Conservation (phyloP, 1,140 invertebrate species). For the Apis mellifera region DNA sequence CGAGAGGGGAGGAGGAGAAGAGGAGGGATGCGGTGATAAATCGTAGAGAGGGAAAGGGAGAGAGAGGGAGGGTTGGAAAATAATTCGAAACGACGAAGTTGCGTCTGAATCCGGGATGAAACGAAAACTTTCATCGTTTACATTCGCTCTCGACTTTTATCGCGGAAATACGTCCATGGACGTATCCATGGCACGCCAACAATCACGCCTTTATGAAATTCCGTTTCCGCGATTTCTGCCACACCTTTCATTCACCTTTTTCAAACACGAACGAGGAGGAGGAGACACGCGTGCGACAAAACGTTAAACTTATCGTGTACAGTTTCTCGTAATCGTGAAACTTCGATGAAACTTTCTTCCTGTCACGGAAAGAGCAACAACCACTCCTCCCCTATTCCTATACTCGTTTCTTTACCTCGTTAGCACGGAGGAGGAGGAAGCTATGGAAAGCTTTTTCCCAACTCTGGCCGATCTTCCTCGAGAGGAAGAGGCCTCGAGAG, state of each 20-base stretch:
- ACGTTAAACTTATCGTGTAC: constrained; percentile 9
- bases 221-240: constrained; percentile 25
- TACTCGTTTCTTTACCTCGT: background rate
- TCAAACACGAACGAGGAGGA: background rate
- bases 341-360: constrained; percentile 4
- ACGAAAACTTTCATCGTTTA: constrained; percentile 46
- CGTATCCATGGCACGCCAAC: background rate
- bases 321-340: constrained; percentile 32
- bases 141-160: constrained; percentile 42
- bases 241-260: background rate
- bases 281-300: background rate
- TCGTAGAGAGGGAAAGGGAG: no score
- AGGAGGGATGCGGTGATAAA: background rate
- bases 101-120: constrained; percentile 34
- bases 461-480: background rate
- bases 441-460: no score
- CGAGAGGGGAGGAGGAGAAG: background rate
- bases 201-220: constrained; percentile 37
- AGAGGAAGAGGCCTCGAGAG: no score
- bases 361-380: constrained; percentile 10
- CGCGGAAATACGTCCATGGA: constrained; percentile 33
- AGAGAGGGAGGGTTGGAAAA: background rate
- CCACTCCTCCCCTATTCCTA: background rate
- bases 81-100: background rate
- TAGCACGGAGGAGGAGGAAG: background rate